Evolutionary conservation across 2,113 vertebrate species (phyloP).

Genomic region (Sylvilagus bachmani): DNA sequence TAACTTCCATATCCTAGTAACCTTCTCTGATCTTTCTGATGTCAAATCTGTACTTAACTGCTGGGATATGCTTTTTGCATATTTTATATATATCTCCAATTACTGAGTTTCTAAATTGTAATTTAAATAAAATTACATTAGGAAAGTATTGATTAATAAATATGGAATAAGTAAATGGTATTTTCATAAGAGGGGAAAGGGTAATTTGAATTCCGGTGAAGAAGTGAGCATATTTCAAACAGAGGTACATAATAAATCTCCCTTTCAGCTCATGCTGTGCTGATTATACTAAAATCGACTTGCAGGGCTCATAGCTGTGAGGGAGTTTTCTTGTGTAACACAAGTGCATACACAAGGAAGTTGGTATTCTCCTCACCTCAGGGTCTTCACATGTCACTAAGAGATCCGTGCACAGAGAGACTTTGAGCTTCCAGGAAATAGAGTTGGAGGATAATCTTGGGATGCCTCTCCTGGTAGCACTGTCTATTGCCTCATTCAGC

Average conservation of each 20-base stretch:
- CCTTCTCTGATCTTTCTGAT: too few species aligned
- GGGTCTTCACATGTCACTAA: background rate
- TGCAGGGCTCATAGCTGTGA: accelerated
- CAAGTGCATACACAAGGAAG: background rate
- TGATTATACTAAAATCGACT: background rate
- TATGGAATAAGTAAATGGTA: background rate
- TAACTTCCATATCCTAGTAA: too few species aligned
- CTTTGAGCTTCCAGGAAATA: background rate
- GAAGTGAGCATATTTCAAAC: background rate
- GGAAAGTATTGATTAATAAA: background rate
- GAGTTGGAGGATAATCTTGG: background rate
- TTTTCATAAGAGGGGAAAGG: background rate
- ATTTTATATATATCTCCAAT: background rate
- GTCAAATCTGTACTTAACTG: background rate
- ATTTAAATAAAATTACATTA: background rate
- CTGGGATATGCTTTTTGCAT: background rate
- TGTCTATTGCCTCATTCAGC: background rate
- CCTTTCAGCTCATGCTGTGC: background rate
- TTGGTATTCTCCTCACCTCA: background rate
- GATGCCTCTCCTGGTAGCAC: background rate
- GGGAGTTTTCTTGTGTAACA: background rate
- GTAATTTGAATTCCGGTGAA: background rate
- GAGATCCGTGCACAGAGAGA: background rate
- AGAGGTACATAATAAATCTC: background rate
- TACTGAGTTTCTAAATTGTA: background rate